phyloP scores from a whole-genome alignment of 2,113 vertebrate species.

The Plecotus auritus region DNA sequence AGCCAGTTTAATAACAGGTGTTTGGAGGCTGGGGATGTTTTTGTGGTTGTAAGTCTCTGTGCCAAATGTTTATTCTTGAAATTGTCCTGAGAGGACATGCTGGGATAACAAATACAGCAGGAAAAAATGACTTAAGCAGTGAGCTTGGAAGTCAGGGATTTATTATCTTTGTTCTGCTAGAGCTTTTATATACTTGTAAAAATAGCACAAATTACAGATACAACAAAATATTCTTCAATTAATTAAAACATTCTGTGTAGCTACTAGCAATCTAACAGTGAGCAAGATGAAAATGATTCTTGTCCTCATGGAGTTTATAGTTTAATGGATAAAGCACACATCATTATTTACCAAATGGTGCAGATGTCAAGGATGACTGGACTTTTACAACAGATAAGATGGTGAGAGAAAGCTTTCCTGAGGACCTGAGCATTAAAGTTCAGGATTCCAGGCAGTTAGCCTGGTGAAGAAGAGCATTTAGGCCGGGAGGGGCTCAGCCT shows the following conservation, averaged over 20 bases:
- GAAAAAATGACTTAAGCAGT: conserved; percentile 31
- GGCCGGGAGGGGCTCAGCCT: neutral
- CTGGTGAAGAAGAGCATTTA: neutral
- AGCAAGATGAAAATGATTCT: neutral
- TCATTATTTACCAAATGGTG: neutral
- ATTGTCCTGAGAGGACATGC: neutral
- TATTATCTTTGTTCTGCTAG: neutral
- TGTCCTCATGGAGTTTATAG: neutral
- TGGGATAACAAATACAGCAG: conserved; percentile 7
- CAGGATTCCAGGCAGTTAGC: neutral
- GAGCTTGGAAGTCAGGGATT: neutral
- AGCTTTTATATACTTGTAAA: neutral
- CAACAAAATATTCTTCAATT: neutral
- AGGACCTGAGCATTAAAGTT: neutral
- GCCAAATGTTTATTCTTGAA: conserved; percentile 51
- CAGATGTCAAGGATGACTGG: neutral
- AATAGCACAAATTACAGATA: neutral
- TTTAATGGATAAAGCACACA: neutral
- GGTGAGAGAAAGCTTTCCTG: neutral
- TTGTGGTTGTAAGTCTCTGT: neutral
- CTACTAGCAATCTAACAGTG: neutral
- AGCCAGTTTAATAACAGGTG: conserved; percentile 21
- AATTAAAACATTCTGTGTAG: neutral
- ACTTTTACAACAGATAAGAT: neutral
- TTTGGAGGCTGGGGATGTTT: neutral